Evolutionary conservation across 2,797 vertebrate species (phyloP).

Genomic region (Gallirallus australis): DNA sequence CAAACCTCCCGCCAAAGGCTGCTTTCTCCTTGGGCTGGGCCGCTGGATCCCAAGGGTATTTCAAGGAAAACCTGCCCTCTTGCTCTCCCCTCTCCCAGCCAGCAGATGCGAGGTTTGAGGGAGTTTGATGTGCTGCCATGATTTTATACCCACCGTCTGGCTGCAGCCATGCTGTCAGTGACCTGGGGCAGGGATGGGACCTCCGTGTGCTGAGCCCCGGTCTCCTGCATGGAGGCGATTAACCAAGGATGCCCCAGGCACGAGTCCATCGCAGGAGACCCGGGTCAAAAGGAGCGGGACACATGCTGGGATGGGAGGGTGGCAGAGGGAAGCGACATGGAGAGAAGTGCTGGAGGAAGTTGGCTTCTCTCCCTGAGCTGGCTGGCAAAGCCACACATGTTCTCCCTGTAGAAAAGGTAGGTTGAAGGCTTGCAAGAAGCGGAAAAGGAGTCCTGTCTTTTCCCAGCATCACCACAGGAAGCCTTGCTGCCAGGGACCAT

Average conservation of each 20-base stretch:
- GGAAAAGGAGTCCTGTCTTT: background rate
- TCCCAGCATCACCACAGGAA: background rate
- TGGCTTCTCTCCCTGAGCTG: background rate
- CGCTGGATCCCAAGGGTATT: background rate
- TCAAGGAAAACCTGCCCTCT: background rate
- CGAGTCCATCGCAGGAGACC: fast-evolving
- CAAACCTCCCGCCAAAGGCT: background rate
- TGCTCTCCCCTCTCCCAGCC: background rate
- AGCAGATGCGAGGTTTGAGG: fast-evolving
- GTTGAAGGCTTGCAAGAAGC: background rate
- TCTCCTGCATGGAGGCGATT: background rate
- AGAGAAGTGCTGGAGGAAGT: background rate
- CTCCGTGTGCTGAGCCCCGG: background rate
- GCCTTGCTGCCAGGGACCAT: background rate
- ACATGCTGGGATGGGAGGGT: background rate
- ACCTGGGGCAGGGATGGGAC: fast-evolving
- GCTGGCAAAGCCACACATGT: fast-evolving
- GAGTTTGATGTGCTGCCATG: background rate
- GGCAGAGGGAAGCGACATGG: background rate
- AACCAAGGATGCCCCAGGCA: background rate
- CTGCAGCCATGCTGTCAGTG: background rate
- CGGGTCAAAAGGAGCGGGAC: background rate
- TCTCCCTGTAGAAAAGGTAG: background rate
- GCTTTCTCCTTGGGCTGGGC: background rate
- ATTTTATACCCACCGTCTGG: background rate